phyloP scores from a whole-genome alignment of 2,888 invertebrate species.

The Harmothoe impar region DNA sequence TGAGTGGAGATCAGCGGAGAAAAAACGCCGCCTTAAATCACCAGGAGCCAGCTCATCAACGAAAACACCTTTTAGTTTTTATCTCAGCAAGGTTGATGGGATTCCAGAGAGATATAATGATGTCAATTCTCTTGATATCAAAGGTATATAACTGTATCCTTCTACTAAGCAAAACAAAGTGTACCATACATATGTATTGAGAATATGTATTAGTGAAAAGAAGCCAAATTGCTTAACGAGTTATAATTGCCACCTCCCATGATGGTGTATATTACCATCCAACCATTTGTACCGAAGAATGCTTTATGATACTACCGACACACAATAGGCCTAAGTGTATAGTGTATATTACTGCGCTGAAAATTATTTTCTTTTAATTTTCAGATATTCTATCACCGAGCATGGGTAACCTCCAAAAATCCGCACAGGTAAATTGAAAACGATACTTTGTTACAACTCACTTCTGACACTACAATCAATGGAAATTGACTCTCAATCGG shows the following conservation, averaged over 20 bases:
- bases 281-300: no score
- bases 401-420: slow-evolving; percentile 81
- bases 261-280: no score
- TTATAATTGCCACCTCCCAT: no score
- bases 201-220: no score
- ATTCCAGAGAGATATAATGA: slow-evolving; percentile 78
- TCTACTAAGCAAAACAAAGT: background rate
- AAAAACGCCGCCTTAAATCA: background rate
- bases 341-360: no score
- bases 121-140: slow-evolving; percentile 77
- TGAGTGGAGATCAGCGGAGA: slow-evolving; percentile 24
- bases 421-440: slow-evolving; percentile 79
- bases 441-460: no score
- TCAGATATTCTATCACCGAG: slow-evolving; percentile 81
- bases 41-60: background rate
- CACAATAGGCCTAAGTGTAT: no score
- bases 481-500: no score
- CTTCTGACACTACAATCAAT: no score
- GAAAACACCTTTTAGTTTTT: slow-evolving; percentile 74
- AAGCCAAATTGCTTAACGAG: no score
- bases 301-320: no score
- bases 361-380: slow-evolving; percentile 1
- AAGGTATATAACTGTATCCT: slow-evolving; percentile 73
- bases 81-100: slow-evolving; percentile 81
- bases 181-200: background rate